phyloP scores from a whole-genome alignment of 2,113 vertebrate genomes.

The Oplegnathus fasciatus region DNA sequence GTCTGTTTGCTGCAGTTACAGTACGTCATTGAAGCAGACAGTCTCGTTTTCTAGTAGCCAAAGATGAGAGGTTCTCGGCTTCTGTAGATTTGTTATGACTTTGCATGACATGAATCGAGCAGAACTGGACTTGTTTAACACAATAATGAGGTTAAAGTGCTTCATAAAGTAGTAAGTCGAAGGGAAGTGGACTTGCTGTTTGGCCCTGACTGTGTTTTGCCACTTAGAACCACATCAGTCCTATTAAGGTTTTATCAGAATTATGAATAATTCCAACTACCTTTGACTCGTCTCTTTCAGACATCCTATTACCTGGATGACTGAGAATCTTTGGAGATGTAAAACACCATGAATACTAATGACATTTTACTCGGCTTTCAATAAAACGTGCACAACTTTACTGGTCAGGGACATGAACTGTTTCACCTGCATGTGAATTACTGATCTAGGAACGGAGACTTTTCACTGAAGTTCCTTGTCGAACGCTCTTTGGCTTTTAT shows the following conservation, averaged over 20 bases:
- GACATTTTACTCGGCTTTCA: not conserved
- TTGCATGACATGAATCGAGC: not conserved
- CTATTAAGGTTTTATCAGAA: not conserved
- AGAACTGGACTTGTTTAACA: not conserved
- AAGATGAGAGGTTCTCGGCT: too few relatives aligned
- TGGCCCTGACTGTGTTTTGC: not conserved
- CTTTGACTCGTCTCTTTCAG: not conserved
- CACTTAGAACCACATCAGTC: not conserved
- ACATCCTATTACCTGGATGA: not conserved
- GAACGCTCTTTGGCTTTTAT: not conserved
- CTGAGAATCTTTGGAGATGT: not conserved
- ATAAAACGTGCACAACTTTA: not conserved
- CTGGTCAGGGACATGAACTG: not conserved
- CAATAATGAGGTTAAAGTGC: not conserved
- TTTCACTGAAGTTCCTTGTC: not conserved
- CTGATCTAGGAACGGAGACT: not conserved
- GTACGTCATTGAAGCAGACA: too few relatives aligned
- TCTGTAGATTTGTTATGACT: too few relatives aligned
- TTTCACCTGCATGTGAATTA: not conserved
- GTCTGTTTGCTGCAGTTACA: too few relatives aligned
- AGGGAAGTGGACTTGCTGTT: not conserved
- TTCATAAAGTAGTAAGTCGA: not conserved
- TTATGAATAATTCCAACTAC: not conserved
- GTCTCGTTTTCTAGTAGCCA: too few relatives aligned
- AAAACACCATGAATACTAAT: slow-evolving; percentile 14